Percentiles rank a stretch among this genome's conserved stretches.
These are phyloP conservation scores for Tricholaema leucomelas DNA, from an alignment of 2,113 vertebrate species.

Conservation along the genomic window DNA sequence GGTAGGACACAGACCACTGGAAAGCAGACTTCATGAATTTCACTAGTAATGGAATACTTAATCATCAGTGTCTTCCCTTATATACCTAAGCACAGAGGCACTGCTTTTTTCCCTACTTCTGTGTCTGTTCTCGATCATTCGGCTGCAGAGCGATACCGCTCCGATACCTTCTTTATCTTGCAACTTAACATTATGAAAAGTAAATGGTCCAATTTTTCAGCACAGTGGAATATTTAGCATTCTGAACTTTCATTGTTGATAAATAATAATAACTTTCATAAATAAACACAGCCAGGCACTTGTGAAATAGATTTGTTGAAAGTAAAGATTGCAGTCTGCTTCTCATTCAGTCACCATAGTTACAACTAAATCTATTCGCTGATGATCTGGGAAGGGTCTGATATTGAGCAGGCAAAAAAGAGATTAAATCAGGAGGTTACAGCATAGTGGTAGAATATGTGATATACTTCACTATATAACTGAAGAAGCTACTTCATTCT, in stretches of 20 bases:
- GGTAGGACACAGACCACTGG: not conserved
- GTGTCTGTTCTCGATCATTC: not conserved
- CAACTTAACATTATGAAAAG: not conserved
- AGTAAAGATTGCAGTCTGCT: not conserved
- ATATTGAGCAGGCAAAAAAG: not conserved
- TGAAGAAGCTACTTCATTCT: not conserved
- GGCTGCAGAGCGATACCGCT: not conserved
- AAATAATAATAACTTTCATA: not conserved
- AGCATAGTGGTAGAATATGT: not conserved
- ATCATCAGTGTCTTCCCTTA: not conserved
- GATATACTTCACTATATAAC: not conserved
- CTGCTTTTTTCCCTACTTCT: not conserved
- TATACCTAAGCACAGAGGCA: not conserved
- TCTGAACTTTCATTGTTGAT: not conserved
- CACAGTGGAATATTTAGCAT: not conserved
- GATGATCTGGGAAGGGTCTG: not conserved
- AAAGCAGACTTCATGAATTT: not conserved
- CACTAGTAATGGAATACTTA: not conserved
- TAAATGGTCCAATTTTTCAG: not conserved
- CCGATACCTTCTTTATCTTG: not conserved
- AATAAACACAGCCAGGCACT: not conserved
- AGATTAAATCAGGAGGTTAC: not conserved
- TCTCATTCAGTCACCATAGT: not conserved
- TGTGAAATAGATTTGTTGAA: not conserved
- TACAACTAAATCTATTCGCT: not conserved